Conservation (phyloP, 1,140 invertebrate genomes). For the Heliconius hermathena region DNA sequence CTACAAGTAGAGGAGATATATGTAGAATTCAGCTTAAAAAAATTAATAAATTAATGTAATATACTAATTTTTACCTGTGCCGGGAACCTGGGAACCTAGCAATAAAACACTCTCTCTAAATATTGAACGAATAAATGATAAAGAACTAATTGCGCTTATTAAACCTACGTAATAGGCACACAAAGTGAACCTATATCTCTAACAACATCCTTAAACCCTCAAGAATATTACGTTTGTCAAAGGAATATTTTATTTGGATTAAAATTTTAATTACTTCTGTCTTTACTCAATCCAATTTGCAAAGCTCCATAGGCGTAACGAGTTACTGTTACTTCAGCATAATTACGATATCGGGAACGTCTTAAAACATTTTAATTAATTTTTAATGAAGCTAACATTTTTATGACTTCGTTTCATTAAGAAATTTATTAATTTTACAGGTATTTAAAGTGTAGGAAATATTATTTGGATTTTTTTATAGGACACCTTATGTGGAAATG, state of each 20-base stretch:
- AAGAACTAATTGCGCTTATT: no score
- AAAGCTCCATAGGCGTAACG: slow-evolving; percentile 14
- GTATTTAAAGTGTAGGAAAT: background rate
- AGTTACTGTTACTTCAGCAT: slow-evolving; percentile 20
- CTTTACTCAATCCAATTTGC: slow-evolving; percentile 17
- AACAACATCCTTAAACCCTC: background rate
- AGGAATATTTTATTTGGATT: slow-evolving; percentile 15
- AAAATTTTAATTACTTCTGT: slow-evolving; percentile 7
- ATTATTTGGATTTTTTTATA: background rate
- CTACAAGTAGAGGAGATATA: no score
- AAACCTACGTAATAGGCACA: background rate
- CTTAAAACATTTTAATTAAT: slow-evolving; percentile 23
- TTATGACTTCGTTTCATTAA: slow-evolving; percentile 26
- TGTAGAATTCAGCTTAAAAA: no score
- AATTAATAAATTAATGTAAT: no score
- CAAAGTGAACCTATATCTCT: background rate
- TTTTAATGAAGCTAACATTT: slow-evolving; percentile 25
- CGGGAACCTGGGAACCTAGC: no score
- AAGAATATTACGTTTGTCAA: slow-evolving; percentile 9
- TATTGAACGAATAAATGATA: no score
- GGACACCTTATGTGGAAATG: background rate
- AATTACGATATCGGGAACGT: slow-evolving; percentile 22
- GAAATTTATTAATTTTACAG: background rate
- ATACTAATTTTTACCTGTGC: no score
- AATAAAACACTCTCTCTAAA: no score